Evolutionary conservation across 2,888 invertebrate genomes (phyloP), one percentile per base, ranked within the genome.

Genomic region (Baronia brevicornis): DNA sequence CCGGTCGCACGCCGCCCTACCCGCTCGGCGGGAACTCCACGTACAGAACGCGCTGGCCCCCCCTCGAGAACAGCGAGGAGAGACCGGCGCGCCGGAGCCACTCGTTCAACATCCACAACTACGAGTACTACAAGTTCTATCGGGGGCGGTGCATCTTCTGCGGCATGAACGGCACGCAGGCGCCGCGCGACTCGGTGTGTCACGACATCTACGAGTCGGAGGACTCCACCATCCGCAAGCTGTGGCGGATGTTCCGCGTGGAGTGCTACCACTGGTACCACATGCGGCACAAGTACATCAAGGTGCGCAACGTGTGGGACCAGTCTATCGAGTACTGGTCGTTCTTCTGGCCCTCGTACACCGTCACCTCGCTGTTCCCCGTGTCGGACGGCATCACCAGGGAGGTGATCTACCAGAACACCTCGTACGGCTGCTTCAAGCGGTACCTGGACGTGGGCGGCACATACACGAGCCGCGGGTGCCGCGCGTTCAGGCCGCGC

Each of bases 341-440:
- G n/a, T n/a, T n/a, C n/a, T n/a, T n/a, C n/a, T n/a, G n/a, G n/a
- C n/a, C n/a, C n/a, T n/a, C n/a, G n/a, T n/a, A n/a, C n/a, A n/a
- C n/a, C n/a, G n/a, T n/a, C n/a, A n/a, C n/a, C n/a, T n/a, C n/a
- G n/a, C n/a, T n/a, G n/a, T n/a, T n/a, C n/a, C n/a, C n/a, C n/a
- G n/a, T n/a, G n/a, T n/a, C n/a, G n/a, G n/a, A n/a, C n/a, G n/a
- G n/a, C n/a, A n/a, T n/a, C n/a, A 20, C 17, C 10, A 9, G 4
- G 17, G 7, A 18, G 5, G 12, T 26, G 17, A 19, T 30, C 19
- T 33, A 30, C 7, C 22, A 26, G 4, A 52, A 44, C 9, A 36
- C 22, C n/a, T n/a, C n/a, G 5, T 36, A 33, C 0, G 54, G 53
- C 0, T 54, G 53, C 23, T 46, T 43, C 26, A 50, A 46, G 15